A percentile compares a stretch with the other conserved stretches of the same genome.
Evolutionary conservation across 2,888 invertebrate genomes (phyloP).

Genomic region (Caenorhabditis drosophilae): DNA sequence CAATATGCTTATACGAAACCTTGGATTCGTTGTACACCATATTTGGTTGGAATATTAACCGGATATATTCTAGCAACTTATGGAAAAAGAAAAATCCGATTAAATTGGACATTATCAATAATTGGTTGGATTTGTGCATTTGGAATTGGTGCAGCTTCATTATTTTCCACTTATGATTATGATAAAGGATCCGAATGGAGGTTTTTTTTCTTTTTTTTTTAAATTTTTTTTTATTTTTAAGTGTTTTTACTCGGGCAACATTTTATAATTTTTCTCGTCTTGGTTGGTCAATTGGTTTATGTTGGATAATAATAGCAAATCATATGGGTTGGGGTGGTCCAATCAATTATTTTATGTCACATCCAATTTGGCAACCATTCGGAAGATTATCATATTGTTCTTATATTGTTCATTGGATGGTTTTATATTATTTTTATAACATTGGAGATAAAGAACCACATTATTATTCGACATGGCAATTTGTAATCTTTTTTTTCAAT

Average conservation of each 20-base stretch:
- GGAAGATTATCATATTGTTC: conserved; percentile 90
- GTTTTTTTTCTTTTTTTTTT: too few species aligned
- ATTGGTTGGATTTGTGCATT: conserved; percentile 32
- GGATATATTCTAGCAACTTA: conserved; percentile 69
- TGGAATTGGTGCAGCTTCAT: conserved; percentile 22
- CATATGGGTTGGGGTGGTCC: conserved; percentile 70
- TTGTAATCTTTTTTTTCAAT: conserved; percentile 17
- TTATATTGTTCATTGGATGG: conserved; percentile 75
- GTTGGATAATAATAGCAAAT: conserved; percentile 71
- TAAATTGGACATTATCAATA: conserved; percentile 27
- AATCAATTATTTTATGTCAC: conserved; percentile 81
- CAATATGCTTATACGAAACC: conserved; percentile 35
- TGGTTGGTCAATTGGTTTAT: conserved; percentile 70
- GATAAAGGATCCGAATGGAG: conserved; percentile 37
- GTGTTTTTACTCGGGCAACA: conserved; percentile 27
- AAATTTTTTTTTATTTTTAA: too few species aligned
- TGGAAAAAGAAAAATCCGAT: conserved; percentile 18
- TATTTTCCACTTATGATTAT: conserved; percentile 34
- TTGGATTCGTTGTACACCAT: conserved; percentile 69
- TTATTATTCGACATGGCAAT: conserved; percentile 30
- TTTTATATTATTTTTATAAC: conserved; percentile 33
- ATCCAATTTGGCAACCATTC: conserved; percentile 83
- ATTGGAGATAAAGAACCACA: conserved; percentile 31
- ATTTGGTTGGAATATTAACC: conserved; percentile 69
- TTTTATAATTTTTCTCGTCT: conserved; percentile 60